Evolutionary conservation across 2,113 vertebrate genomes (phyloP), one percentile per base, ranked within the genome.

Genomic region (Sisor rabdophorus): DNA sequence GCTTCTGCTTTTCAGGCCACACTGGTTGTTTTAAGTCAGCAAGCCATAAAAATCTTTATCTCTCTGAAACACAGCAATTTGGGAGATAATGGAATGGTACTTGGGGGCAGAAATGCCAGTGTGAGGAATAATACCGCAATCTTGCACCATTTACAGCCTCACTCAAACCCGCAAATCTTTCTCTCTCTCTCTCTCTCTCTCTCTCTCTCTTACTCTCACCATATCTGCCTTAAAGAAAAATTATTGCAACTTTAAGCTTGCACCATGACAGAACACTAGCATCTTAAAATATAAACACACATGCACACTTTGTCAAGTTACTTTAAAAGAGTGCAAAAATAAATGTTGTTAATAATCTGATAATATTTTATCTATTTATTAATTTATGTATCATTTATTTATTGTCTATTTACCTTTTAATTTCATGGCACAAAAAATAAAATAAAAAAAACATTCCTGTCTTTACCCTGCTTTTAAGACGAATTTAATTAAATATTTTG

Each of bases 11-110:
- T 86, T 87, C 93, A 89, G 91, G 93, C 92, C 96, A 91, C 90
- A 90, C 92, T 92, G 92, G 93, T 94, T 96, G 96, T 95, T 98
- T 98, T 94, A 96, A 98, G 95, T 96, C 95, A 96, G 95, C 95
- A 96, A 97, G 95, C 95, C 95, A 98, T 98, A 97, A 98, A 98
- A 96, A 96, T 98, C 95, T 99, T 99, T 98, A 97, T 99, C 97
- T 98, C 96, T 94, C 94, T 93, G 95, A 98, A 98, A 98, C 97
- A 98, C 97, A 97, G 96, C 96, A 98, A 98, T 98, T 98, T 97
- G 95, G 95, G 95, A 98, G 96, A 98, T 97, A 98, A 99, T 98
- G 95, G 94, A 97, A 97, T 97, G 95, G 95, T 97, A 98, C 96
- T 97, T 93, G 95, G 95, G 96, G 96, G 96, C 96, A 98, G 93